A percentile compares a stretch with the other conserved stretches of the same genome.
Evolutionary conservation across 2,888 invertebrate species (phyloP).

Genomic region (Orchesella flavescens): DNA sequence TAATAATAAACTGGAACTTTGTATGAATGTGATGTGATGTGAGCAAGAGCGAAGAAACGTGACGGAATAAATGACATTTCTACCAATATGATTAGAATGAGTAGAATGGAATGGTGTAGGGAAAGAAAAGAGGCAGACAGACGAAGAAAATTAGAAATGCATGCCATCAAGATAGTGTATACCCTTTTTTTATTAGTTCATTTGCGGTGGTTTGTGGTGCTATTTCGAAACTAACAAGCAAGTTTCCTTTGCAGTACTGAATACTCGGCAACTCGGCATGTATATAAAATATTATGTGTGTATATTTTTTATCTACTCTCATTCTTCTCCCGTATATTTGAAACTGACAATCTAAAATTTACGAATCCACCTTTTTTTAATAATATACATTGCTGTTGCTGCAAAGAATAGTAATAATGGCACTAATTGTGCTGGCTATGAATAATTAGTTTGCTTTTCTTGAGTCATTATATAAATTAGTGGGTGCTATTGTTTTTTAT

Average conservation of each 20-base stretch:
- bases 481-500: conserved; percentile 50
- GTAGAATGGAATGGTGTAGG: neutral
- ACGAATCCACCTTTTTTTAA: too few relatives aligned
- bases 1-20: conserved; percentile 56
- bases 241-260: too few relatives aligned
- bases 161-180: conserved; percentile 1
- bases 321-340: too few relatives aligned
- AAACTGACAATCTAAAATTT: too few relatives aligned
- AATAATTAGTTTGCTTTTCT: conserved; percentile 60
- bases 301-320: too few relatives aligned
- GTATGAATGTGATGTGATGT: conserved; percentile 6
- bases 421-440: conserved; percentile 52
- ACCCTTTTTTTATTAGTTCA: conserved; percentile 10
- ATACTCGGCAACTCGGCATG: too few relatives aligned
- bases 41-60: conserved; percentile 39
- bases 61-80: conserved; percentile 59
- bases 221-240: too few relatives aligned
- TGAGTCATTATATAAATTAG: conserved; percentile 49
- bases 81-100: neutral
- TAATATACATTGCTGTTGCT: neutral
- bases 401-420: conserved; percentile 48
- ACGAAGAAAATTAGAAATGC: conserved; percentile 33
- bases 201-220: neutral
- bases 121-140: neutral
- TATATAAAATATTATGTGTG: too few relatives aligned